Conservation (phyloP, 2,797 vertebrate species). For the Prunella strophiata region DNA sequence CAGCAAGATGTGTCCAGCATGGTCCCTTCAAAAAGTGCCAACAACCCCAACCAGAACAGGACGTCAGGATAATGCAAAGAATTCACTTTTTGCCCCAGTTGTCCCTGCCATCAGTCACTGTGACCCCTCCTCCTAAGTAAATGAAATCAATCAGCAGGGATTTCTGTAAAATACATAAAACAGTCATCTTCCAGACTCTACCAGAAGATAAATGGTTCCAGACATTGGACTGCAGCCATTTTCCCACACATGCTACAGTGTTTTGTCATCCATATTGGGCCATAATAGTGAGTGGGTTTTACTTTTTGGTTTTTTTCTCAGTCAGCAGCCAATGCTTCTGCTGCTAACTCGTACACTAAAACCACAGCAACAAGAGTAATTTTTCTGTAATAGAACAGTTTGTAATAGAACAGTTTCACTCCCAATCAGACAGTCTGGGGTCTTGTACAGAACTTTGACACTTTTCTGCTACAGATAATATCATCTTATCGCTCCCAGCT, state of each 20-base stretch:
- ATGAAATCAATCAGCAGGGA: constrained; percentile 83
- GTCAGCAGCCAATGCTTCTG: constrained; percentile 70
- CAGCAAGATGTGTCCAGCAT: not conserved
- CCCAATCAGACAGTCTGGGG: not conserved
- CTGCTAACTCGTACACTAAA: constrained; percentile 58
- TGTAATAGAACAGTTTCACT: constrained; percentile 19
- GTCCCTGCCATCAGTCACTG: constrained; percentile 50
- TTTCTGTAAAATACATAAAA: constrained; percentile 84
- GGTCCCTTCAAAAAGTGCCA: constrained; percentile 33
- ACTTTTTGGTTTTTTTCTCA: not conserved
- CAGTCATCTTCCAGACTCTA: constrained; percentile 80
- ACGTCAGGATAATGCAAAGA: constrained; percentile 52
- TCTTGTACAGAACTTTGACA: not conserved
- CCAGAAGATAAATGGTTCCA: constrained; percentile 89
- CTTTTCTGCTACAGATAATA: constrained; percentile 1
- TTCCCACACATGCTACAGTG: constrained; percentile 91
- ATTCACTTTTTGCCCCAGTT: constrained; percentile 40
- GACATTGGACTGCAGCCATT: constrained; percentile 85
- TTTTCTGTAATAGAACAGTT: not conserved
- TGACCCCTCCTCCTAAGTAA: constrained; percentile 69
- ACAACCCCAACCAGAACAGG: constrained; percentile 55
- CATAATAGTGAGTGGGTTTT: constrained; percentile 77
- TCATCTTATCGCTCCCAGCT: not conserved
- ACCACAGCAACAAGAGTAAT: not conserved
- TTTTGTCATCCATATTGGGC: constrained; percentile 88